Percentiles rank a stretch among this genome's conserved stretches.
These are phyloP conservation scores for Zelostemma sp. DNA, from an alignment of 1,140 invertebrate genomes.

Conservation along the genomic window DNA sequence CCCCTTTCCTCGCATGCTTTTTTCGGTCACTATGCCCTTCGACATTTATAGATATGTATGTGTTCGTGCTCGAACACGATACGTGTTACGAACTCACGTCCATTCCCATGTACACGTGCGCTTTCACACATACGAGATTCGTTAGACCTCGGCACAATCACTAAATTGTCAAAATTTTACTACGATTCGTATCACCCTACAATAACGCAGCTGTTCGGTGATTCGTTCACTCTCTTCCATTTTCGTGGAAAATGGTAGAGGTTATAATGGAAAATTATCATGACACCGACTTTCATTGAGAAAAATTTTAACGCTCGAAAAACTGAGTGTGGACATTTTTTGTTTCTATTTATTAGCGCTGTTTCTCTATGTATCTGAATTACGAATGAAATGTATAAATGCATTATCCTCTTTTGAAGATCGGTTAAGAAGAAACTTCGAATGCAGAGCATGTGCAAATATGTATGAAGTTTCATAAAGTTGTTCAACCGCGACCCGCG, in stretches of 20 bases:
- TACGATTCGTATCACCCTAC: neutral
- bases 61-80: too few species aligned
- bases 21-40: neutral
- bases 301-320: too few species aligned
- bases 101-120: neutral
- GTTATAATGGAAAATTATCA: too few species aligned
- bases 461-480: constrained; percentile 8
- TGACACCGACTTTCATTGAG: too few species aligned
- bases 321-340: too few species aligned
- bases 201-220: neutral
- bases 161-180: too few species aligned
- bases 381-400: neutral
- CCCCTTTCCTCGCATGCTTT: neutral
- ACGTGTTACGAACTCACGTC: neutral
- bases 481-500: constrained; percentile 7
- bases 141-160: too few species aligned
- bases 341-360: neutral
- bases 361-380: neutral
- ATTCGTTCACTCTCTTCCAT: neutral
- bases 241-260: too few species aligned
- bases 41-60: neutral
- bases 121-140: too few species aligned
- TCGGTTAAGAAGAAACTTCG: constrained; percentile 1
- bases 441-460: constrained; percentile 4
- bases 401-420: neutral